Conservation (phyloP, 2,113 vertebrate genomes). For the Nanorana parkeri region DNA sequence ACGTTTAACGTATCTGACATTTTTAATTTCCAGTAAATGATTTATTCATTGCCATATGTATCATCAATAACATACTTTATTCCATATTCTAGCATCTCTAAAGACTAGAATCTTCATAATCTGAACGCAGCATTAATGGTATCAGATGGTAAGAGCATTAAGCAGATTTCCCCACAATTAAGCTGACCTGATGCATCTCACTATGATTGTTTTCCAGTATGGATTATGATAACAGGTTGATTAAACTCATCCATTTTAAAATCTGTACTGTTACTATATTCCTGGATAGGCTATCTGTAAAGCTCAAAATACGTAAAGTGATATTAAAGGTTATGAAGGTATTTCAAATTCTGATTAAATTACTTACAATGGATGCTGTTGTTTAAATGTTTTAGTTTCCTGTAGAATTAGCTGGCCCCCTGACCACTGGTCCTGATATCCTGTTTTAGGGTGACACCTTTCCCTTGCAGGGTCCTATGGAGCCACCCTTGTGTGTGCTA, state of each 20-base stretch:
- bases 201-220: neutral
- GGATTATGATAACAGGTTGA: conserved; percentile 5
- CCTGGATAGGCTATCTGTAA: too few relatives aligned
- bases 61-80: neutral
- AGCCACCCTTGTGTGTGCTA: too few relatives aligned
- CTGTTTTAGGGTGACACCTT: too few relatives aligned
- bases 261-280: neutral
- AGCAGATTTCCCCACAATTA: neutral
- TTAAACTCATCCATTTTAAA: conserved; percentile 2
- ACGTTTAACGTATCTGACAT: too few relatives aligned
- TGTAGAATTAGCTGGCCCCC: too few relatives aligned
- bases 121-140: neutral
- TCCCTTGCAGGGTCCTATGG: too few relatives aligned
- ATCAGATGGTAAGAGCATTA: neutral
- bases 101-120: neutral
- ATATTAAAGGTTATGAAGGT: too few relatives aligned
- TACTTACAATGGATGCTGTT: too few relatives aligned
- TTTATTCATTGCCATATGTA: neutral
- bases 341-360: too few relatives aligned
- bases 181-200: neutral
- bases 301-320: too few relatives aligned
- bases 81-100: neutral
- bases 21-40: neutral
- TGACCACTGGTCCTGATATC: too few relatives aligned
- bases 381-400: too few relatives aligned